Evolutionary conservation across 2,797 vertebrate species (phyloP), one percentile per base, ranked within the genome.

Genomic region (Bryconaethiops microstoma): DNA sequence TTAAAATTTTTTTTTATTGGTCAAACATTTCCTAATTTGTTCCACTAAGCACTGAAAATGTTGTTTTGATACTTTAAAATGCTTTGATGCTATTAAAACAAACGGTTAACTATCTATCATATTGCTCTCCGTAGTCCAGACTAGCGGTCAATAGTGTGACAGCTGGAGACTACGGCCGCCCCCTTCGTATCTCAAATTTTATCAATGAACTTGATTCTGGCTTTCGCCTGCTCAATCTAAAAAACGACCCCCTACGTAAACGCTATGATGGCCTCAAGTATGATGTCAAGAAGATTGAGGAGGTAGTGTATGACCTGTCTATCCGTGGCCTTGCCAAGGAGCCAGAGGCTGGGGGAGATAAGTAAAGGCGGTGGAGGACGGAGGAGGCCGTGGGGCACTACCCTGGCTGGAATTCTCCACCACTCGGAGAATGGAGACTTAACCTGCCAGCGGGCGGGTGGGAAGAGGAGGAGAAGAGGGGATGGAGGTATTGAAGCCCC

Each of bases 181-280:
- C 98, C 0, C 95, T 99, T 0, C 96, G 97, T 82, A 98, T 99
- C 92, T 97, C 98, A 14, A 87, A 95, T 83, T 99, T 99, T 76
- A 99, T 99, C 94, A 99, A 99, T 0, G 96, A 98, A 90, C 92
- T 99, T 91, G 97, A 99, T 92, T 98, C 97, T 0, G 98, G 98
- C 57, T 99, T 99, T 89, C 96, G 97, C 0, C 95, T 99, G 75
- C 97, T 99, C 84, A 99, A 99, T 91, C 91, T 99, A 88, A 99
- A 99, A 89, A 99, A 99, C 0, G 98, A 99, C 91, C 97, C 97
- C 0, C 92, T 99, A 86, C 91, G 98, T 82, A 99, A 99, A 83
- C 97, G 98, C 40, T 99, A 99, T 0, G 98, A 99, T 0, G 98
- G 98, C 87, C 94, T 99, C 65, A 99, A 99, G 84, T 99, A 99